phyloP scores from a whole-genome alignment of 53 echinoderm and acorn worm genomes.

The Crossaster papposus region DNA sequence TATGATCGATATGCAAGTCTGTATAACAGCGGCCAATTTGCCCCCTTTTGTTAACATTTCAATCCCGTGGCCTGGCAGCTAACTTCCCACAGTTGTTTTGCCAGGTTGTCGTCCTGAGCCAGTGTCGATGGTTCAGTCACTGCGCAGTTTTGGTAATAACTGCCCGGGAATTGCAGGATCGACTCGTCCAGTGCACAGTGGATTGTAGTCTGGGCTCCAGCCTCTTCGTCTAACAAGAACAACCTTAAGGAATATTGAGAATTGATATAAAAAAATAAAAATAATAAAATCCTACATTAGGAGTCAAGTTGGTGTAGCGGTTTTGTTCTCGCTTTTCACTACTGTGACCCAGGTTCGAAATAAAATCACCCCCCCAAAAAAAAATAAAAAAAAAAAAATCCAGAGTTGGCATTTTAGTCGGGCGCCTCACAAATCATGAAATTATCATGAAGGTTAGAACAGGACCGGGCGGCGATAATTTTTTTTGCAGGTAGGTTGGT shows the following conservation, averaged over 20 bases:
- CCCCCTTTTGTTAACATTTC: constrained; percentile 16
- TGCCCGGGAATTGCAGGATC: constrained; percentile 53
- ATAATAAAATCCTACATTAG: background rate
- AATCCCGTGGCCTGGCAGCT: constrained; percentile 58
- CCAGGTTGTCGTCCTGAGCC: constrained; percentile 63
- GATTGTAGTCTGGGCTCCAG: constrained; percentile 87
- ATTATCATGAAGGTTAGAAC: too few relatives aligned
- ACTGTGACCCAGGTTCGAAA: too few relatives aligned
- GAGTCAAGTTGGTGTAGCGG: too few relatives aligned
- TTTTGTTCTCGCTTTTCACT: too few relatives aligned
- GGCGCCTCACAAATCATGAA: too few relatives aligned
- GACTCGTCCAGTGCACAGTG: constrained; percentile 78
- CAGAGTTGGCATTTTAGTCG: too few relatives aligned
- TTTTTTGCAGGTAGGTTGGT: too few relatives aligned
- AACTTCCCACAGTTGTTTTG: constrained; percentile 80
- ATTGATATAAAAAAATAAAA: background rate
- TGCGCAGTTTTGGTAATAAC: constrained; percentile 70
- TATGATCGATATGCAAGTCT: background rate
- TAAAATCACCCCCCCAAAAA: too few relatives aligned
- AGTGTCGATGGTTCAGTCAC: constrained; percentile 51
- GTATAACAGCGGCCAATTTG: background rate
- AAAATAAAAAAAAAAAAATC: too few relatives aligned
- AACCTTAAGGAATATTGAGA: constrained; percentile 50
- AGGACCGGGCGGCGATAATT: too few relatives aligned
- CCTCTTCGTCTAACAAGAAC: constrained; percentile 61